These are phyloP conservation scores for Diploscapter pachys DNA, from an alignment of 1,140 invertebrate species.

Conservation along the genomic window DNA sequence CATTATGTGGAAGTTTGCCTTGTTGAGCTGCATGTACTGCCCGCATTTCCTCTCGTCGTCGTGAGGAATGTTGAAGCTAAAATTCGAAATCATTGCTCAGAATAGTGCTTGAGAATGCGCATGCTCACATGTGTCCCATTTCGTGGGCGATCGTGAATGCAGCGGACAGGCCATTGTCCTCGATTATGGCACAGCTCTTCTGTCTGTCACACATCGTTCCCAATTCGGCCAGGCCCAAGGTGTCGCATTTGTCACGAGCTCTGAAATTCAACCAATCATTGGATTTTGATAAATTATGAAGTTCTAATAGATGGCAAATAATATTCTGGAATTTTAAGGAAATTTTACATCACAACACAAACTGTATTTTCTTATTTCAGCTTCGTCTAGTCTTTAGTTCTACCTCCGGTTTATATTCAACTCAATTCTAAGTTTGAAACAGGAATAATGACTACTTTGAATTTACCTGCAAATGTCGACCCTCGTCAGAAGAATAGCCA, in stretches of 20 bases:
- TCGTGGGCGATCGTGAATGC: slow-evolving; percentile 90
- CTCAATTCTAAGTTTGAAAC: too few species aligned
- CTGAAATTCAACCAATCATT: slow-evolving; percentile 3
- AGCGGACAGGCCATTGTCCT: slow-evolving; percentile 82
- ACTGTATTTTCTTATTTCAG: too few species aligned
- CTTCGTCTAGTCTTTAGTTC: too few species aligned
- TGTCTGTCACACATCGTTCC: slow-evolving; percentile 75
- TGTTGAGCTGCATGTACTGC: slow-evolving; percentile 62
- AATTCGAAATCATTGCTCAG: slow-evolving; percentile 25
- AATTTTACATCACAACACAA: too few species aligned
- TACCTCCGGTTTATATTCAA: too few species aligned
- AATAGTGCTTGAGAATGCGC: neutral
- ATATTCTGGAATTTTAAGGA: too few species aligned
- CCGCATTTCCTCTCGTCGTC: slow-evolving; percentile 73
- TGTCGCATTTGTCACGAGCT: slow-evolving; percentile 56
- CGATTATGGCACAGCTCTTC: slow-evolving; percentile 79
- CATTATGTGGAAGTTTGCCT: slow-evolving; percentile 70
- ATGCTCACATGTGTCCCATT: slow-evolving; percentile 79
- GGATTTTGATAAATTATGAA: too few species aligned
- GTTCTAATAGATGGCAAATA: too few species aligned
- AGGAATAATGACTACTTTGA: too few species aligned
- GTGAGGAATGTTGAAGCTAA: slow-evolving; percentile 81
- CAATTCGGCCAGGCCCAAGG: slow-evolving; percentile 73
- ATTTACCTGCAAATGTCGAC: slow-evolving; percentile 58
- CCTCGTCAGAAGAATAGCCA: slow-evolving; percentile 83